phyloP scores from a whole-genome alignment of 1,140 invertebrate genomes.

The Drosophila tani region DNA sequence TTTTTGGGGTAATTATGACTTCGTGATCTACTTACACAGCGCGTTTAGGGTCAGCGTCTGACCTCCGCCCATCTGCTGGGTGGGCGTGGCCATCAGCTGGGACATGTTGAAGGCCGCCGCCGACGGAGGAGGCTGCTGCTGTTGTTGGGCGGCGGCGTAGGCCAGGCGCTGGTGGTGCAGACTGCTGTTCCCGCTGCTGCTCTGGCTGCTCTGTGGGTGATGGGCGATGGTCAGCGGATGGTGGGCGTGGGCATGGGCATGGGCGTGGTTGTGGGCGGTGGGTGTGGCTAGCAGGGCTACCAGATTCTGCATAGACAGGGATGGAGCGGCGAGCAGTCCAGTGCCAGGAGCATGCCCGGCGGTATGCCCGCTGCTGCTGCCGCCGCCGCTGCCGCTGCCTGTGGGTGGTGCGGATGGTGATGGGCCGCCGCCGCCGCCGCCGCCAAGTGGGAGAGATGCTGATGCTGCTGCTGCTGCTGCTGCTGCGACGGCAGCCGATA shows the following conservation, averaged over 20 bases:
- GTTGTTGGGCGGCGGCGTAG: constrained; percentile 33
- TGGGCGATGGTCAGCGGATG: constrained; percentile 70
- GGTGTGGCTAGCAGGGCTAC: constrained; percentile 89
- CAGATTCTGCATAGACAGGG: constrained; percentile 95
- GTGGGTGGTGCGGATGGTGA: constrained; percentile 49
- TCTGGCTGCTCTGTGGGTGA: constrained; percentile 39
- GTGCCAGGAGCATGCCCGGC: constrained; percentile 77
- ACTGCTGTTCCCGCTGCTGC: constrained; percentile 32
- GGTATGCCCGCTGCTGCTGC: constrained; percentile 40
- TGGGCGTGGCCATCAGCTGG: constrained; percentile 68
- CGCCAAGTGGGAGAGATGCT: constrained; percentile 65
- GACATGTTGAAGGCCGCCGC: constrained; percentile 54
- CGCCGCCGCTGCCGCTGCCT: constrained; percentile 52
- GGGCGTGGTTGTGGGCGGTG: constrained; percentile 83
- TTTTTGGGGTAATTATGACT: neutral
- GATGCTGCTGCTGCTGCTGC: constrained; percentile 37
- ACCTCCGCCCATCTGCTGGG: constrained; percentile 37
- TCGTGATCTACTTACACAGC: constrained; percentile 73
- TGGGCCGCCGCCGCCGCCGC: constrained; percentile 46
- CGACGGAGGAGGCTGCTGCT: constrained; percentile 25
- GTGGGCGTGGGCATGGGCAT: constrained; percentile 86
- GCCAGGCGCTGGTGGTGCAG: constrained; percentile 39
- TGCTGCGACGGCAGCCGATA: constrained; percentile 71
- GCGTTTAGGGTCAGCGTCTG: constrained; percentile 65
- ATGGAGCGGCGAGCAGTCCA: constrained; percentile 88